Base-by-base conservation (phyloP, 2,888 invertebrate genomes). In the Ligdia adustata region DNA sequence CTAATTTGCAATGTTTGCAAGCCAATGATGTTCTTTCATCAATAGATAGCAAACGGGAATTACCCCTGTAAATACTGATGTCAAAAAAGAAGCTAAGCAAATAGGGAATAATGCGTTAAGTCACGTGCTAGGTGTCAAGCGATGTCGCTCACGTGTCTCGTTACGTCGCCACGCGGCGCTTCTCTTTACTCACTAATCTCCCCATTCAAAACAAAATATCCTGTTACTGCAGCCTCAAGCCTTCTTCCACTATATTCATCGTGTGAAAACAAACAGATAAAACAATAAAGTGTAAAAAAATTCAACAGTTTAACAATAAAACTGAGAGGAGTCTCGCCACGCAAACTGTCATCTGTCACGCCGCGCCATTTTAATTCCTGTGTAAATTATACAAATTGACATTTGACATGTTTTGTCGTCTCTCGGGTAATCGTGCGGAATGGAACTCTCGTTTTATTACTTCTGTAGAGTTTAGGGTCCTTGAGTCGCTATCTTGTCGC, bases 331-430 rank as follows among this genome's bases (percentile, higher is more conserved):
- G 54, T 62, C 55, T 59, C 55, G 59, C 56, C 68, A 69, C 73
- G 69, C 66, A 60, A 71, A 76, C 76, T 76, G 83, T 82, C 85
- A 82, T 76, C 82, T 82, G 85, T 87, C 85, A 82, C 64, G 61
- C 73, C 68, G 72, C 75, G 72, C 75, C 78, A 77, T 84, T 85
- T 86, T 86, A 87, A 86, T 83, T 82, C 70, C 59, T 68, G 62
- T 72, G 77, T 76, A 83, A 86, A 85, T 85, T 86, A 81, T 69
- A 78, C 67, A 80, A 87, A 84, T 84, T 87, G 86, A 85, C 86
- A 84, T 66, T 83, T 88, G 87, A 84, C 80, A 82, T 85, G 79
- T 82, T 88, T 83, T 83, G 85, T 86, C 82, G 79, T 84, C 85
- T 86, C 81, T 64, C 61, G 83, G 72, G 85, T 81, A 85, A 83